Evolutionary conservation across 2,888 invertebrate genomes (phyloP), one percentile per base, ranked within the genome.

Genomic region (Melinaea menophilus): DNA sequence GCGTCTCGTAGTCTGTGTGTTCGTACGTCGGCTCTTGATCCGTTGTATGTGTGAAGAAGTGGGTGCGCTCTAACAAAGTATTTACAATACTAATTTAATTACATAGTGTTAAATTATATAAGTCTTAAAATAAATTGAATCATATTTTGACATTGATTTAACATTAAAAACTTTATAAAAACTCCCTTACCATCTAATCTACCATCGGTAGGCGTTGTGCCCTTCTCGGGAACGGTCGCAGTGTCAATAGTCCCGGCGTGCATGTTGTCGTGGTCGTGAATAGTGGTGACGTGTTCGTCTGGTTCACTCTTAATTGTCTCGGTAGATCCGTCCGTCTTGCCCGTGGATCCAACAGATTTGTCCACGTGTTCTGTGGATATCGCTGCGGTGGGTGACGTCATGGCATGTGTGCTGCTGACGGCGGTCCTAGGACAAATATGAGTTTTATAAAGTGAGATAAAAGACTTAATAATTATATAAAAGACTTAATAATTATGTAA

Each of bases 161-260:
- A 22, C 22, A 22, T 22, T 22, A 1, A 22, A 22, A 22, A 22
- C 22, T 22, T 22, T 22, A 22, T 22, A 22, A 22, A 22, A 22
- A 22, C 22, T 22, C 22, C 22, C 41, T 41, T 31, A n/a, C n/a
- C 22, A 13, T 59, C 55, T 46, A 51, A 35, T 65, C 78, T 67
- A 89, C 89, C 88, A 62, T 86, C 87, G 63, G 83, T 85, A 45
- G 86, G 85, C 0, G 90, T 89, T 7, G 90, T 89, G 33, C 81
- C 79, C 41, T 79, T 79, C 1, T 85, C 86, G 0, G 81, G 79
- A 0, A 81, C 76, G 0, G 84, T 81, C 0, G 75, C 81, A 37
- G 75, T 72, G 35, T 81, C 84, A 0, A 80, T 66, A 0, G 89
- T 89, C 0, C 83, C 86, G 2, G 87, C 88, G 57, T 89, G 88